phyloP scores from a whole-genome alignment of 2,113 vertebrate genomes.

The Willisornis vidua region DNA sequence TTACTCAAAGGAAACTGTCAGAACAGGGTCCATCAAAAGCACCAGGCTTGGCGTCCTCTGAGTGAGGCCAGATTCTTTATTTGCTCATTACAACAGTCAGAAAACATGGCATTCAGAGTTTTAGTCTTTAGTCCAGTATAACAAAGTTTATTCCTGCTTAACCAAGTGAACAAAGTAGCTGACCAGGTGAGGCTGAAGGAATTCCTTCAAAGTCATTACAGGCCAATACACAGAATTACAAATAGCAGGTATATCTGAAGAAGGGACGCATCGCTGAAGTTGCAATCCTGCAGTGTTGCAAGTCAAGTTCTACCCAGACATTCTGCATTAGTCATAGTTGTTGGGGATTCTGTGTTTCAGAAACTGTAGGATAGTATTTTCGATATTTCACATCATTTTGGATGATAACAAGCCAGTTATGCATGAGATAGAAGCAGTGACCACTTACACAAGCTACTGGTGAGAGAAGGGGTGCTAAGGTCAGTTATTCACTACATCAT shows the following conservation, averaged over 20 bases:
- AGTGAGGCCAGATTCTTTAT: not conserved
- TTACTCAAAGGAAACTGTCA: not conserved
- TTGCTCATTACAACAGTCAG: not conserved
- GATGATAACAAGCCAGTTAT: not conserved
- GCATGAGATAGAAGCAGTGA: not conserved
- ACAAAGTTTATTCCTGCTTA: not conserved
- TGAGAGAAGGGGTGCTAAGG: not conserved
- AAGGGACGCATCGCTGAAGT: not conserved
- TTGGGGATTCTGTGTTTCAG: not conserved
- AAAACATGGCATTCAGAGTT: not conserved
- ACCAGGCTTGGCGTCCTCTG: not conserved
- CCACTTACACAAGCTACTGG: not conserved
- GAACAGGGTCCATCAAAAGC: not conserved
- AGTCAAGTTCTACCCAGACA: not conserved
- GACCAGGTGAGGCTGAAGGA: not conserved
- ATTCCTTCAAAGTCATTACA: not conserved
- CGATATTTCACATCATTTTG: not conserved
- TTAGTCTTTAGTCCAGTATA: not conserved
- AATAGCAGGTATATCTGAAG: not conserved
- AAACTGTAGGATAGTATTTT: fast-evolving
- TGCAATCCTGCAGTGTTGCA: not conserved
- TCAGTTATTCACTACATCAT: not conserved
- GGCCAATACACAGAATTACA: not conserved
- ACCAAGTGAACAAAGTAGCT: not conserved
- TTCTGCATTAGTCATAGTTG: not conserved